A percentile compares a stretch with the other conserved stretches of the same genome.
Conservation (phyloP, 2,888 invertebrate genomes). For the Monochamus alternatus region DNA sequence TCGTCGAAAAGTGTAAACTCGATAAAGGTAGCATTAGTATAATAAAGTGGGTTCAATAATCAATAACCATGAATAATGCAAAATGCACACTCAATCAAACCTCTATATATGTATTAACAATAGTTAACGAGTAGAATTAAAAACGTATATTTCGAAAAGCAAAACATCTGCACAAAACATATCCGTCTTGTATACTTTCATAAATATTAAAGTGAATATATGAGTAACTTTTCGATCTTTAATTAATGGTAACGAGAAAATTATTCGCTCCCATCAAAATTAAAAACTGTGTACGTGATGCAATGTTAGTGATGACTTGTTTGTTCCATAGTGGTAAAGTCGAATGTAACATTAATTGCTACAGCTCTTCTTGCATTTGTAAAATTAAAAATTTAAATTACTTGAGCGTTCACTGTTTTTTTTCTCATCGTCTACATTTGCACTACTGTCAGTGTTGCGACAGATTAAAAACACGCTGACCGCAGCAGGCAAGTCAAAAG, state of each 20-base stretch:
- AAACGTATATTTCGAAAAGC: constrained; percentile 39
- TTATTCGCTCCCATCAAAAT: constrained; percentile 52
- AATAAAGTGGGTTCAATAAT: constrained; percentile 36
- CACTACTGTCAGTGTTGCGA: not conserved
- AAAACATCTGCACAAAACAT: constrained; percentile 50
- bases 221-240: constrained; percentile 57
- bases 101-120: constrained; percentile 51
- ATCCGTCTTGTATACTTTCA: constrained; percentile 52
- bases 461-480: not conserved
- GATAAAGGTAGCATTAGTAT: constrained; percentile 27
- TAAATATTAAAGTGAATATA: constrained; percentile 60
- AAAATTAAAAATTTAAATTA: constrained; percentile 51
- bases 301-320: constrained; percentile 58
- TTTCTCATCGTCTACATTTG: not conserved
- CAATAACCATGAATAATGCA: constrained; percentile 47
- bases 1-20: constrained; percentile 9
- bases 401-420: not conserved
- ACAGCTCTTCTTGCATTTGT: constrained; percentile 58
- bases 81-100: constrained; percentile 35
- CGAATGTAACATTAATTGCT: constrained; percentile 62
- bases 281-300: constrained; percentile 49
- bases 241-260: constrained; percentile 62
- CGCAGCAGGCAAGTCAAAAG: too few species aligned
- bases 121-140: constrained; percentile 42
- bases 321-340: constrained; percentile 62